Percentiles rank a stretch among this genome's conserved stretches.
phyloP scores from a whole-genome alignment of 2,888 invertebrate species.

The Apantesis nais region DNA sequence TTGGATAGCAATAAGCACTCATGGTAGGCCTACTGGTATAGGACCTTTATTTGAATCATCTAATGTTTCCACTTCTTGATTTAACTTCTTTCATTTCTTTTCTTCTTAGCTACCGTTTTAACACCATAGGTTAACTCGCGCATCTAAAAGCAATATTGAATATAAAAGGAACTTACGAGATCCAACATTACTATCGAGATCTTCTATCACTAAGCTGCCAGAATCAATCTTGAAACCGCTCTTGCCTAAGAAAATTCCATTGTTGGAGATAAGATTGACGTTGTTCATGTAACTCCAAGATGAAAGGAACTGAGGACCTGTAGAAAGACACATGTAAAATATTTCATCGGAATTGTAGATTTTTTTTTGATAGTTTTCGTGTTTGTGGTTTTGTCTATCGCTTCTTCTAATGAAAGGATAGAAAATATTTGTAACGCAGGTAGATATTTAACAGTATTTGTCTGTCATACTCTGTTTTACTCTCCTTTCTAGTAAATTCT shows the following conservation, averaged over 20 bases:
- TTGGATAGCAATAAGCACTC: no score
- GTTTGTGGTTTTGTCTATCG: not conserved
- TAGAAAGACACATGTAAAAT: conserved; percentile 22
- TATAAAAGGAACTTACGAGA: conserved; percentile 49
- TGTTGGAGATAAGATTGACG: conserved; percentile 59
- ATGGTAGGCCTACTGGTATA: no score
- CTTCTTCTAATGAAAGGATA: no score
- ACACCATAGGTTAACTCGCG: not conserved
- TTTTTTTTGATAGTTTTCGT: no score
- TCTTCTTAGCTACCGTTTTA: no score
- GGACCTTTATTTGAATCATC: no score
- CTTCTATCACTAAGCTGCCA: conserved; percentile 49
- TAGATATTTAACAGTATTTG: no score
- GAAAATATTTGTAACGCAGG: no score
- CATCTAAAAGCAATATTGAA: not conserved
- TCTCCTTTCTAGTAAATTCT: no score
- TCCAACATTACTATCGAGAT: conserved; percentile 52
- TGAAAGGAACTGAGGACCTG: conserved; percentile 63
- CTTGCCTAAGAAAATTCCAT: conserved; percentile 56
- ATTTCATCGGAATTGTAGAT: not conserved
- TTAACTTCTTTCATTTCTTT: no score
- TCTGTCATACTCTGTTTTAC: no score
- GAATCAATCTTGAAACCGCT: conserved; percentile 35
- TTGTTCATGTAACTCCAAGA: conserved; percentile 64
- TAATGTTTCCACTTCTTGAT: no score